Conservation (phyloP, 2,888 invertebrate species). For the Hydroisotoma schaefferi region DNA sequence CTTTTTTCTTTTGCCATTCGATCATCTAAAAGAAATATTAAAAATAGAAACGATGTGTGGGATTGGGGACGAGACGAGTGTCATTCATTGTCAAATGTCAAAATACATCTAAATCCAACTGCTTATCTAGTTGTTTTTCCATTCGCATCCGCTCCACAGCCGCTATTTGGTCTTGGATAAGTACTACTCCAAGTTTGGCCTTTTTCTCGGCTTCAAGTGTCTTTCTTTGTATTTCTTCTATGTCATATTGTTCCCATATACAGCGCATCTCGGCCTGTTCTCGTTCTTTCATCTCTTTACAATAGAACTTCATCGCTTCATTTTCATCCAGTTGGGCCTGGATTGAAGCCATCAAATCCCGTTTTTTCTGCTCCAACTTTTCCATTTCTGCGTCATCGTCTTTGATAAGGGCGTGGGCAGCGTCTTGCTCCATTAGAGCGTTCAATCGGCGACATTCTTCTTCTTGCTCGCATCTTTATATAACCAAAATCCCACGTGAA, state of each 20-base stretch:
- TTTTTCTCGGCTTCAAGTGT: constrained; percentile 32
- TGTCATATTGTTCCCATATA: constrained; percentile 38
- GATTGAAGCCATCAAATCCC: constrained; percentile 32
- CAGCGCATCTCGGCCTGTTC: constrained; percentile 33
- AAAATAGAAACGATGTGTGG: too few relatives aligned
- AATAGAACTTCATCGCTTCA: constrained; percentile 38
- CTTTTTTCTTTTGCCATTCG: constrained; percentile 36
- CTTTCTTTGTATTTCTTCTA: constrained; percentile 32
- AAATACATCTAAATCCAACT: constrained; percentile 53
- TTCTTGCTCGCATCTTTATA: constrained; percentile 36
- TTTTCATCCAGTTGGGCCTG: constrained; percentile 40
- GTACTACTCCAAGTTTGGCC: constrained; percentile 36
- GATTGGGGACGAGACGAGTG: too few relatives aligned
- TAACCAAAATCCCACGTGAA: not conserved
- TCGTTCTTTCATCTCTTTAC: constrained; percentile 30
- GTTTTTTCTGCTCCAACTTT: constrained; percentile 32
- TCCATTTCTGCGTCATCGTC: constrained; percentile 39
- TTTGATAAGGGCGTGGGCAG: constrained; percentile 32
- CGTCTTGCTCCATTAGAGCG: constrained; percentile 38
- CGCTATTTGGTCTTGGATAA: constrained; percentile 48
- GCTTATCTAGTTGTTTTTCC: constrained; percentile 61
- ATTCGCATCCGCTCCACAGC: constrained; percentile 62
- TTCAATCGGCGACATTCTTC: constrained; percentile 43
- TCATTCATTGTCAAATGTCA: too few relatives aligned
- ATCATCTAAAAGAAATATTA: constrained; percentile 32